Evolutionary conservation across 2,113 vertebrate species (phyloP).

Genomic region (Gopherus flavomarginatus): DNA sequence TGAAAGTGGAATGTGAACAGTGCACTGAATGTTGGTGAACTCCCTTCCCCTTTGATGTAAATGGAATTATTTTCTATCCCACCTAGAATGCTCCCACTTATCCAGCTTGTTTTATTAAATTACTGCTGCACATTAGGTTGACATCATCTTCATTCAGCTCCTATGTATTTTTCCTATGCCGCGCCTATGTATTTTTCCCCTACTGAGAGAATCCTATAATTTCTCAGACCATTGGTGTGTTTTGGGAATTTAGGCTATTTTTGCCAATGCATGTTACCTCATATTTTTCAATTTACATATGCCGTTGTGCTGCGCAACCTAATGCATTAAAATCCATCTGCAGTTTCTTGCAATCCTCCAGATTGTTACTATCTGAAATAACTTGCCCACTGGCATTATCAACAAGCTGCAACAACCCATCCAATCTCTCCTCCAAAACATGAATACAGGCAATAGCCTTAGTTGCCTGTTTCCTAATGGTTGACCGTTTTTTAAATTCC

Average conservation of each 20-base stretch:
- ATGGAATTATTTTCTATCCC: not conserved
- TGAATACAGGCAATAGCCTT: not conserved
- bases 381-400: not conserved
- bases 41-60: not conserved
- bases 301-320: too few species aligned
- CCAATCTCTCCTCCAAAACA: not conserved
- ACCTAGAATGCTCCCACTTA: not conserved
- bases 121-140: not conserved
- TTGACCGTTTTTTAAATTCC: too few species aligned
- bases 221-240: not conserved
- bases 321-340: too few species aligned
- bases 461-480: too few species aligned
- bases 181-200: not conserved
- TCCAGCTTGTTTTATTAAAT: not conserved
- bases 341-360: not conserved
- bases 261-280: not conserved
- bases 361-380: not conserved
- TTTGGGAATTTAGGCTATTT: not conserved
- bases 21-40: not conserved
- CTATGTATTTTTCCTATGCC: not conserved
- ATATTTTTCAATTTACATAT: too few species aligned
- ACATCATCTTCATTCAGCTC: not conserved
- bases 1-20: not conserved
- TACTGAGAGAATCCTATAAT: not conserved
- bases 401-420: not conserved